Evolutionary conservation across 2,797 vertebrate species (phyloP).

Genomic region (Tympanoctomys barrerae): DNA sequence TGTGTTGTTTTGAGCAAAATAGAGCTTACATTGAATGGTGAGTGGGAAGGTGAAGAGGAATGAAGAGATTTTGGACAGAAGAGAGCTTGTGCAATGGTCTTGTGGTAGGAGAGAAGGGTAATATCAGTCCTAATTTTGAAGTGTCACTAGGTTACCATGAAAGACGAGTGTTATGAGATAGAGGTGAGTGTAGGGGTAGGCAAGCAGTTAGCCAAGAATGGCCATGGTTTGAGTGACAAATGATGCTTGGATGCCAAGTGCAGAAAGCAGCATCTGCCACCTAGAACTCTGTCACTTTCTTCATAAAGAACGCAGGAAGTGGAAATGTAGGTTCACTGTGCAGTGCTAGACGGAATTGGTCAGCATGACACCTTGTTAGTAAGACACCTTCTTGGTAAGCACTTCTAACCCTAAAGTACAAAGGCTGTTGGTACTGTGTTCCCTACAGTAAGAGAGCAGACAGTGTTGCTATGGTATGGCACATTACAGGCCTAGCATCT

Average conservation of each 20-base stretch:
- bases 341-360: neutral
- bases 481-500: slow-evolving; percentile 51
- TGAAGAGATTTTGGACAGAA: neutral
- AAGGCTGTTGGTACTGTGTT: neutral
- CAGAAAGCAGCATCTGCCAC: neutral
- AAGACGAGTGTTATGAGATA: too few relatives aligned
- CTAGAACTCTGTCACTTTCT: neutral
- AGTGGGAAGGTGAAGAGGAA: neutral
- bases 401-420: slow-evolving; percentile 46
- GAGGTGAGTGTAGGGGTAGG: too few relatives aligned
- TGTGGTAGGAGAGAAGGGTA: neutral
- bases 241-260: too few relatives aligned
- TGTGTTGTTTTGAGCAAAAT: slow-evolving; percentile 10
- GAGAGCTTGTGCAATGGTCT: neutral
- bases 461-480: slow-evolving; percentile 42
- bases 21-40: neutral
- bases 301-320: neutral
- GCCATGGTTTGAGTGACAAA: neutral
- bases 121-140: neutral
- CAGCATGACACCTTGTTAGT: neutral
- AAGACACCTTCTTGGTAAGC: slow-evolving; percentile 52
- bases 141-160: neutral
- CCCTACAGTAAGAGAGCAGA: slow-evolving; percentile 51
- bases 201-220: neutral
- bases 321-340: neutral